Base-by-base conservation (phyloP, 2,113 vertebrate species). In the Anoura caudifer region DNA sequence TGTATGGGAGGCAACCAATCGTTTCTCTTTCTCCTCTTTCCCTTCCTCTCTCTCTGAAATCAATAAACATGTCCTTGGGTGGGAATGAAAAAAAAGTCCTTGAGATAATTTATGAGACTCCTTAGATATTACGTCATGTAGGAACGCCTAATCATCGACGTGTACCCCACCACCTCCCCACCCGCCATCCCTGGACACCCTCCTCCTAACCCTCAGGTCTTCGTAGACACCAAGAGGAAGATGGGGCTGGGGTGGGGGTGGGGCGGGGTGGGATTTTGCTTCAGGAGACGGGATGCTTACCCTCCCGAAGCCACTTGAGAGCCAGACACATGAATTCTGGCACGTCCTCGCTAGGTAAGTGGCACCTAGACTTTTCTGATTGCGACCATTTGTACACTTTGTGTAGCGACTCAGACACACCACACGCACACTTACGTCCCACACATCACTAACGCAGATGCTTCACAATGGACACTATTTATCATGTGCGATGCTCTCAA, bases 371-470 rank as follows among this genome's bases (percentile, higher is more conserved):
- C 31, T 41, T 69, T 95, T 92, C 56, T 17, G 13, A 41, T 52
- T 43, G 5, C 65, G 19, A 56, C 80, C 70, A 70, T 79, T 92
- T 87, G 80, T 69, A 24, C 12, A 5, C 84, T 83, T 92, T 69
- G 45, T 79, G 16, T 41, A 43, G 24, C 17, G 1, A 69, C 16
- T 43, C 47, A 70, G 15, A 31, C 45, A 43, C 1, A 8, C 5
- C n/a, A 38, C 7, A 45, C 0, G 33, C 47, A 76, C 20, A 4
- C 24, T 2, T 16, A 8, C 10, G 31, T 43, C n/a, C 5, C 2
- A 9, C 8, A 38, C 38, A 5, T 77, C 38, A 63, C 33, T 41
- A 12, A 33, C 45, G 22, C 1, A 15, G 20, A 22, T 56, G 9
- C 20, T 76, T 92, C 70, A 73, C 33, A 54, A 7, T 16, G 11